These are phyloP conservation scores for Chaetorhynchus papuensis DNA, from an alignment of 2,113 vertebrate species.

Conservation along the genomic window DNA sequence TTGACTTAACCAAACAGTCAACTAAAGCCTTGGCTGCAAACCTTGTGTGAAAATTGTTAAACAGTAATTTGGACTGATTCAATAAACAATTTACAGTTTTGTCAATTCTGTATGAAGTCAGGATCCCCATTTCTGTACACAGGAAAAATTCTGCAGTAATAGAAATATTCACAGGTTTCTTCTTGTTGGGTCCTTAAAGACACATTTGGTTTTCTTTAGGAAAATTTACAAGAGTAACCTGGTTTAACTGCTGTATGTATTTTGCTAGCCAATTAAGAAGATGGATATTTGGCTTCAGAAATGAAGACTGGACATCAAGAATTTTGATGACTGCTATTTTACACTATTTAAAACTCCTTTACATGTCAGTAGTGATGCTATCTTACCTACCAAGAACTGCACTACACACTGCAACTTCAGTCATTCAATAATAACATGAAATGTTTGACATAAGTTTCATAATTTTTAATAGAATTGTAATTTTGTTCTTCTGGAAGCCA, in stretches of 20 bases:
- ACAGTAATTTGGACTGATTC: background rate
- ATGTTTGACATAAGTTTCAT: fast-evolving
- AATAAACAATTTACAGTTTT: background rate
- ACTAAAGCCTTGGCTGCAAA: background rate
- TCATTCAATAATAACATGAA: background rate
- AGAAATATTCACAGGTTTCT: background rate
- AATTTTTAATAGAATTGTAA: background rate
- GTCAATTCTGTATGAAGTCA: background rate
- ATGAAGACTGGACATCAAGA: background rate
- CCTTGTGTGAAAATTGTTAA: background rate
- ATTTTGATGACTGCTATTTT: background rate
- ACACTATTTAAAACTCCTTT: background rate
- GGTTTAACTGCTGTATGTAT: background rate
- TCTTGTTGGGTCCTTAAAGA: background rate
- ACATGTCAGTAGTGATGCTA: background rate
- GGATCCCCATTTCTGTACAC: background rate
- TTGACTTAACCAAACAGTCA: background rate
- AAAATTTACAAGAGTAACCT: background rate
- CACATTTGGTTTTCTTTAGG: background rate
- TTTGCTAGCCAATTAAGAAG: background rate
- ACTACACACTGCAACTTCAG: background rate
- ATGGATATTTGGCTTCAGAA: background rate
- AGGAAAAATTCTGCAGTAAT: background rate
- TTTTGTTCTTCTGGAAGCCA: background rate
- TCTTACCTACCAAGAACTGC: background rate